Percentiles rank a stretch among this genome's conserved stretches.
These are phyloP conservation scores for Phyllotreta cruciferae DNA, from an alignment of 2,888 invertebrate species.

Conservation along the genomic window DNA sequence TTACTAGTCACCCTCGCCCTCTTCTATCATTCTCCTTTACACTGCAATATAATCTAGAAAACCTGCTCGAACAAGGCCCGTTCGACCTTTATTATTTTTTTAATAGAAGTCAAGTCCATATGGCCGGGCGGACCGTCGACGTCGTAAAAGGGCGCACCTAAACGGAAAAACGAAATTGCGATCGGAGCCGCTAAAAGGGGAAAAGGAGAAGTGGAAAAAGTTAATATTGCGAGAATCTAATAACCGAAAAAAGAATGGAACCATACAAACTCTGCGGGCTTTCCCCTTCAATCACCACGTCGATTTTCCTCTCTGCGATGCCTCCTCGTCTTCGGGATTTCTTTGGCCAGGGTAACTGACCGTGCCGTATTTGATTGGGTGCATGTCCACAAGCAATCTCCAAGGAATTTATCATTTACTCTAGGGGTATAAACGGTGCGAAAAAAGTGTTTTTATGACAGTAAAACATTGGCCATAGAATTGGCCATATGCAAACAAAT, in stretches of 20 bases:
- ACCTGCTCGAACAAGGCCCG: not conserved
- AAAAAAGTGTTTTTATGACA: too few species aligned
- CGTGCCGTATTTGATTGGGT: conserved; percentile 34
- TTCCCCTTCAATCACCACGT: conserved; percentile 28
- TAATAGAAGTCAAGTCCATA: conserved; percentile 23
- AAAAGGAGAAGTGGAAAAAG: conserved; percentile 10
- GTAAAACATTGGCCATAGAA: too few species aligned
- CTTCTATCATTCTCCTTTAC: not conserved
- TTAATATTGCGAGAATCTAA: conserved; percentile 31
- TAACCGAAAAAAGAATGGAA: conserved; percentile 29
- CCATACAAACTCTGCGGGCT: conserved; percentile 22
- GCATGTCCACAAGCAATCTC: conserved; percentile 12
- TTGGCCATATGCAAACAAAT: too few species aligned
- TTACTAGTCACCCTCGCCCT: conserved; percentile 5
- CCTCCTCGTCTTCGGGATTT: conserved; percentile 29
- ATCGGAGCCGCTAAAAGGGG: conserved; percentile 11
- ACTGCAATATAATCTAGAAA: conserved; percentile 1
- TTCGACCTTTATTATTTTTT: conserved; percentile 22
- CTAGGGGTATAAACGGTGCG: too few species aligned
- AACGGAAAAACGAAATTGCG: conserved; percentile 20
- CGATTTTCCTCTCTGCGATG: conserved; percentile 34
- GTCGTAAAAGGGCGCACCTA: conserved; percentile 17
- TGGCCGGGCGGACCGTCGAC: conserved; percentile 11
- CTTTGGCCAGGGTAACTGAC: conserved; percentile 38
- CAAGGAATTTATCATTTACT: too few species aligned